Conservation (phyloP, 2,888 invertebrate genomes). For the Ariolimax columbianus region DNA sequence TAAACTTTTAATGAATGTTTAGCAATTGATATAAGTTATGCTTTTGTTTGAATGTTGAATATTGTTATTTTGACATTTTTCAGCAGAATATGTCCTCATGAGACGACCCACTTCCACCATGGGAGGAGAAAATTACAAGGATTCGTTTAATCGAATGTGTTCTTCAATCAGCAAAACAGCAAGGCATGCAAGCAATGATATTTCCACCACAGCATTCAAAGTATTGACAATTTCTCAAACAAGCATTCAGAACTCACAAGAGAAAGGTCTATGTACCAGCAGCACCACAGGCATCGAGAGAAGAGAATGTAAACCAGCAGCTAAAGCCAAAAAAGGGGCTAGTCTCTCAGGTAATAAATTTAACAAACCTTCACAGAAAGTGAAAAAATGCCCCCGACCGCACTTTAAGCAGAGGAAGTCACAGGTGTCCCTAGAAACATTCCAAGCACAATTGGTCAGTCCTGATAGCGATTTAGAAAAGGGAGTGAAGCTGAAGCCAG, state of each 20-base stretch:
- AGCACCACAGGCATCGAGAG: constrained; percentile 26
- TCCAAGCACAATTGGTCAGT: constrained; percentile 13
- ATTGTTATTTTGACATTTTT: constrained; percentile 19
- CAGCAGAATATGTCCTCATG: constrained; percentile 6
- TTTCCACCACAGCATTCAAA: not conserved
- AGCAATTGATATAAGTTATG: too few relatives aligned
- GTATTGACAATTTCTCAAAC: not conserved
- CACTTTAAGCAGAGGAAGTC: not conserved
- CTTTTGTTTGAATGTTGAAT: not conserved
- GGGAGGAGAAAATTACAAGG: constrained; percentile 43
- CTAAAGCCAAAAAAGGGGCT: constrained; percentile 15
- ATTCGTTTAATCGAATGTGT: constrained; percentile 29
- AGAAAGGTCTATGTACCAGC: not conserved
- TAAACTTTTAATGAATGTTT: too few relatives aligned
- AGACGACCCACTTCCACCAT: not conserved
- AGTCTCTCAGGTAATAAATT: constrained; percentile 5
- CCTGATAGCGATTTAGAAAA: constrained; percentile 14
- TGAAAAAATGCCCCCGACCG: not conserved
- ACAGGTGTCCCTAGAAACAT: constrained; percentile 15
- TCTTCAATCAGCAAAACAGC: constrained; percentile 17
- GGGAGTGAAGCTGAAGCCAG: constrained; percentile 7
- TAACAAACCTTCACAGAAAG: constrained; percentile 15
- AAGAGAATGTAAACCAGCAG: not conserved
- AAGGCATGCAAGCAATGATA: not conserved
- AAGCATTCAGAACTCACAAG: not conserved